These are phyloP conservation scores for Meta bourneti DNA, from an alignment of 2,888 invertebrate species.

Conservation along the genomic window DNA sequence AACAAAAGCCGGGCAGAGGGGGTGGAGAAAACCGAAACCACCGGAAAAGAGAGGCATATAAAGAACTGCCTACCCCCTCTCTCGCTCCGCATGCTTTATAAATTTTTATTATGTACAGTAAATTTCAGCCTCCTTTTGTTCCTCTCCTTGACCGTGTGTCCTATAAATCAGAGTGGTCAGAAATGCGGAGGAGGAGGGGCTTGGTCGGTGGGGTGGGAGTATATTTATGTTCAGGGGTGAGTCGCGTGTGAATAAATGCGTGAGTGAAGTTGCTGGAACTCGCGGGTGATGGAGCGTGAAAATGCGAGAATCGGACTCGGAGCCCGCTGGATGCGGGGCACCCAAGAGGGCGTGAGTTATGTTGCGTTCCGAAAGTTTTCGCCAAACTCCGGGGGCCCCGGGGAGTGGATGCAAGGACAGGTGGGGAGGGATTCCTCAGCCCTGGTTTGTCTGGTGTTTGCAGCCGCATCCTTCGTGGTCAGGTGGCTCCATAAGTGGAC, in stretches of 20 bases:
- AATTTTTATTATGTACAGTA: constrained; percentile 75
- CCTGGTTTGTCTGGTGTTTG: too few species aligned
- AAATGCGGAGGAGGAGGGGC: constrained; percentile 32
- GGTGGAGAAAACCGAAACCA: constrained; percentile 26
- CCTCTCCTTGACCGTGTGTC: constrained; percentile 56
- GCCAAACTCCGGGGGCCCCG: constrained; percentile 3
- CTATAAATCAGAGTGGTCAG: constrained; percentile 66
- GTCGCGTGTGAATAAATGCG: constrained; percentile 69
- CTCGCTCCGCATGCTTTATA: constrained; percentile 68
- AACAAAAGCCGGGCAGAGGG: constrained; percentile 9
- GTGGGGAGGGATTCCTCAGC: not conserved
- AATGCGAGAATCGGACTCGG: constrained; percentile 26
- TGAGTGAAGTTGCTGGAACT: constrained; percentile 60
- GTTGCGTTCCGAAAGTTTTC: constrained; percentile 35
- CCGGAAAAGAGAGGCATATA: constrained; percentile 46
- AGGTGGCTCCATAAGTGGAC: too few species aligned
- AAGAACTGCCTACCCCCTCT: not conserved
- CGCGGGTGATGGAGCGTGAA: constrained; percentile 61
- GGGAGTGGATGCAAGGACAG: constrained; percentile 17
- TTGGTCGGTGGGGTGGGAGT: not conserved
- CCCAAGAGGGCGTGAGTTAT: constrained; percentile 31
- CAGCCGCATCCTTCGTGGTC: too few species aligned
- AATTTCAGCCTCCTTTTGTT: constrained; percentile 52
- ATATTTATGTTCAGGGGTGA: constrained; percentile 35
- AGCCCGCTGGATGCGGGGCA: constrained; percentile 1